Base-by-base conservation (phyloP, 2,888 invertebrate genomes). In the Drosophila antonietae region DNA sequence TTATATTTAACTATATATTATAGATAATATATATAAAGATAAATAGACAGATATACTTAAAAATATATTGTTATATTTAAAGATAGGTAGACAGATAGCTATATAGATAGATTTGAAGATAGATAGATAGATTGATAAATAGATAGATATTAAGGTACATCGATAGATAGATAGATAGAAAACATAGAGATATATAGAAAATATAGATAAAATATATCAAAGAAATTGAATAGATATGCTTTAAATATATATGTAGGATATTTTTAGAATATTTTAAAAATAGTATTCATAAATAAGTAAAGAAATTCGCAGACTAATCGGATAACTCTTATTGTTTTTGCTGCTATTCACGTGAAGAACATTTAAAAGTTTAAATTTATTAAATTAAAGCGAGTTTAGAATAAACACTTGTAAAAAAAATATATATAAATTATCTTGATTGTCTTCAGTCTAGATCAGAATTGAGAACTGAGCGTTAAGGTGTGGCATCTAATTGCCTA, bases 401-500 rank as follows among this genome's bases (percentile, higher is more conserved):
- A 28, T 47, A 47, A 28, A 28, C 15, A 15, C 15, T 28, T 47
- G 9, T 47, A 3, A 15, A 47, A 28, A 7, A 39, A 2, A 9
- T n/a, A n/a, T n/a, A 15, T 47, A 47, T 47, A n/a, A n/a, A 47
- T 47, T 47, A 7, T 8, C 0, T 15, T 49, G 10, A 31, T n/a
- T 2, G 49, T 33, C 33, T 33, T 51, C 18, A n/a, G 33, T 43
- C 18, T 15, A 33, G 68, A 39, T 58, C 33, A 58, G 18, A 47
- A 35, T 43, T 33, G 15, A 20, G 31, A 66, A 31, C 35, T 49
- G 15, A 20, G 37, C 57, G 20, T 49, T 14, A n/a, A 33, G 49
- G 49, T 49, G 49, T 49, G 49, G 33, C 18, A n/a, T 3, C 35
- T 62, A 55, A 55, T 46, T 55, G 46, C 44, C 18, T 12, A 8